phyloP scores from a whole-genome alignment of 2,888 invertebrate genomes.

The Caenorhabditis sinica region DNA sequence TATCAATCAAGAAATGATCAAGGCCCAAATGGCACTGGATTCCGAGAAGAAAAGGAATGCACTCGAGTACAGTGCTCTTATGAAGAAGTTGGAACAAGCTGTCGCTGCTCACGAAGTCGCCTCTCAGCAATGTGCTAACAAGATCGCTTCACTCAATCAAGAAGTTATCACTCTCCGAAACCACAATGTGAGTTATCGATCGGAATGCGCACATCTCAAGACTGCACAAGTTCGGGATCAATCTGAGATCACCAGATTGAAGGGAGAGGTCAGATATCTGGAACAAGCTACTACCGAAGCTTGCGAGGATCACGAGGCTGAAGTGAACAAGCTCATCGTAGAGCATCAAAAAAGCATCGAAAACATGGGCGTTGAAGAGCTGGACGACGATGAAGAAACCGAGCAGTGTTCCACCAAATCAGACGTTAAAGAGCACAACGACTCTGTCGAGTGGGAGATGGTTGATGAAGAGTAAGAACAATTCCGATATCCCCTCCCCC shows the following conservation, averaged over 20 bases:
- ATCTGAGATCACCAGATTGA: not conserved
- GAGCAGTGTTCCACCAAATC: not conserved
- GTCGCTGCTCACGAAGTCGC: not conserved
- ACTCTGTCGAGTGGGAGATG: slow-evolving; percentile 8
- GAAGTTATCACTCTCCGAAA: slow-evolving; percentile 1
- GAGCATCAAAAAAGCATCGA: slow-evolving; percentile 2
- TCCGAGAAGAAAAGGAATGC: slow-evolving; percentile 10
- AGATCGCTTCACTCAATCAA: not conserved
- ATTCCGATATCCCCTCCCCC: not conserved
- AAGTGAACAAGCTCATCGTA: not conserved
- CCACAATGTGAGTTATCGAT: not conserved
- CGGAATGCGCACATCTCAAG: not conserved
- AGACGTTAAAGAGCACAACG: not conserved
- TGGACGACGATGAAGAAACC: slow-evolving; percentile 24
- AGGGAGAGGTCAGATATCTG: not conserved
- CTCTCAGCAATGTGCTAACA: not conserved
- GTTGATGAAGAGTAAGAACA: slow-evolving; percentile 19
- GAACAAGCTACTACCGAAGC: not conserved
- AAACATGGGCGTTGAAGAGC: slow-evolving; percentile 33
- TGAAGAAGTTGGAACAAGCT: not conserved
- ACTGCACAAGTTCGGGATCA: not conserved
- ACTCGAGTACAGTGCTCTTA: not conserved
- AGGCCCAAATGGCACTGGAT: slow-evolving; percentile 27
- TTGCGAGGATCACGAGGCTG: not conserved
- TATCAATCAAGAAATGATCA: slow-evolving; percentile 33